Base-by-base conservation (phyloP, 2,113 vertebrate species). In the Pyrgilauda ruficollis region DNA sequence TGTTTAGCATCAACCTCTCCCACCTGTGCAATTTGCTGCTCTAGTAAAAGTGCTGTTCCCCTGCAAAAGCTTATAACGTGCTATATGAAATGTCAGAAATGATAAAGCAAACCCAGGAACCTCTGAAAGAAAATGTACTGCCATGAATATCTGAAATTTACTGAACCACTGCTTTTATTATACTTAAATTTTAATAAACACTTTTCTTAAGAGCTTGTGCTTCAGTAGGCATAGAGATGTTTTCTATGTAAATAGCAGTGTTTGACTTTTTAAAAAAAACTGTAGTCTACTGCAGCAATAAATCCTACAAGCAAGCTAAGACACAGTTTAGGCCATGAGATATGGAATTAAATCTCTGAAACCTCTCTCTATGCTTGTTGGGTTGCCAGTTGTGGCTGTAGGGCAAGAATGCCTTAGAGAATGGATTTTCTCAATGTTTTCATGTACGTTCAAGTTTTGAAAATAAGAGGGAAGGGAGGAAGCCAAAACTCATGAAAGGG, bases 61-160 rank as follows among this genome's bases (percentile, higher is more conserved):
- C 68, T 96, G 85, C 52, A 93, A 72, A 77, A 87, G 56, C 88
- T 96, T 79, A 89, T 96, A 95, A 81, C 0, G 0, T 84, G 63
- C 56, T 87, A 8, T 95, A 89, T 89, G 96, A 94, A 92, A 93
- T 95, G 85, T 92, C 93, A 94, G 64, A 87, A 96, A 84, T 61
- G 61, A 94, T 90, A 89, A 96, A 90, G 52, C 72, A 93, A 95
- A 94, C 63, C 52, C 58, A 90, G 81, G 68, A 93, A 64, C 61
- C 67, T 93, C 69, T 93, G 49, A 89, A 93, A 79, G 41, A 64
- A 94, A 92, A 93, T 44, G 41, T 78, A 37, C 80, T 94, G 53
- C 88, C 21, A 39, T 66, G 73, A 92, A 90, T 94, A 92, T 59
- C 83, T 86, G 73, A 86, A 92, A 90, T 88, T 73, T 92, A 89